A percentile compares a stretch with the other conserved stretches of the same genome.
Evolutionary conservation across 2,888 invertebrate genomes (phyloP).

Genomic region (Tetanocera ferruginea): DNA sequence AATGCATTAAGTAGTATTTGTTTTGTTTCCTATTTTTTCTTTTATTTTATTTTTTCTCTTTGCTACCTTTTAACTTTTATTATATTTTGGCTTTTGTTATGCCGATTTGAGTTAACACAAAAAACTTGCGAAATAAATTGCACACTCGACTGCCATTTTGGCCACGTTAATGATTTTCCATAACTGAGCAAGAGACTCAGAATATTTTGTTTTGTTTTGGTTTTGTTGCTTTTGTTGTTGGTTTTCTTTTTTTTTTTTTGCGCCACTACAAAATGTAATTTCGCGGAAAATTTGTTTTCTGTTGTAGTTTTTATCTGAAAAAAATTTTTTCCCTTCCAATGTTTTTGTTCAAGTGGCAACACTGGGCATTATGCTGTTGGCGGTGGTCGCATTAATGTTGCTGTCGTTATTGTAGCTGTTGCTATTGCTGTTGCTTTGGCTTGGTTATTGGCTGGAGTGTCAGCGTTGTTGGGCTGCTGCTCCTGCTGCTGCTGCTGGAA

Average conservation of each 20-base stretch:
- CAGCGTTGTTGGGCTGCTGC: too few relatives aligned
- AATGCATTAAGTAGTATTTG: too few relatives aligned
- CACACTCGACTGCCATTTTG: constrained; percentile 14
- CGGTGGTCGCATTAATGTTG: neutral
- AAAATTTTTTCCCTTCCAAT: neutral
- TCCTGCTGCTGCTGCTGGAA: too few relatives aligned
- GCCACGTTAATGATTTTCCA: constrained; percentile 25
- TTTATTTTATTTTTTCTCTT: too few relatives aligned
- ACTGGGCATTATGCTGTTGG: neutral
- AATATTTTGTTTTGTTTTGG: neutral
- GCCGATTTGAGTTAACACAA: neutral
- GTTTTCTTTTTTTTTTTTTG: neutral
- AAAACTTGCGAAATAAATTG: constrained; percentile 6
- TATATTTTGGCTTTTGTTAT: too few relatives aligned
- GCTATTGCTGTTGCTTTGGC: neutral
- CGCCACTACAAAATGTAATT: constrained; percentile 22
- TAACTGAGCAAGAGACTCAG: neutral
- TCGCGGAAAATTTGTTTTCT: constrained; percentile 18
- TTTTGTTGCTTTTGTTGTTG: neutral
- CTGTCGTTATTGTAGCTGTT: neutral
- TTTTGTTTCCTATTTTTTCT: too few relatives aligned
- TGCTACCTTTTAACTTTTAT: too few relatives aligned
- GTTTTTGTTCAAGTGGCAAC: neutral
- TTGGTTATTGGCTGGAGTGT: neutral
- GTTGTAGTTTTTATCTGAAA: neutral